Evolutionary conservation across 1,140 invertebrate species (phyloP).

Genomic region (Drosophila ironensis): DNA sequence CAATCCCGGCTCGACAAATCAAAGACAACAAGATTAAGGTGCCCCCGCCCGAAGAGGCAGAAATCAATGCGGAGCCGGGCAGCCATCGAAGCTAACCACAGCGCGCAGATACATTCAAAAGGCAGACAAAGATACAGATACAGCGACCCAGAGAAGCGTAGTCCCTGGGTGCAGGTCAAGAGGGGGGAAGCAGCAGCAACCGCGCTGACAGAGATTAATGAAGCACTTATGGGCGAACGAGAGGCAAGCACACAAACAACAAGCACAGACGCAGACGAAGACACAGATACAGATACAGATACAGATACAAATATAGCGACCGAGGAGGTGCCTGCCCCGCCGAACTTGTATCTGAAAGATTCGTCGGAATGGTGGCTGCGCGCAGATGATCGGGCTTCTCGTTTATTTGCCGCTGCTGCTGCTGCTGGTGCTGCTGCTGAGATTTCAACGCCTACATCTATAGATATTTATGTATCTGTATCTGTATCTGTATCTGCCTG

Average conservation of each 20-base stretch:
- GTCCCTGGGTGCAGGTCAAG: constrained; percentile 14
- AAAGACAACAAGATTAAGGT: constrained; percentile 56
- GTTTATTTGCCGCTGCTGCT: constrained; percentile 34
- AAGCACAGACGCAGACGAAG: background rate
- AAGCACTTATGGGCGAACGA: constrained; percentile 75
- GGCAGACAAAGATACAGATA: constrained; percentile 22
- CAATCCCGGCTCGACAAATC: constrained; percentile 24
- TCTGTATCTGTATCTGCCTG: constrained; percentile 11
- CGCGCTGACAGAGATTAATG: constrained; percentile 75
- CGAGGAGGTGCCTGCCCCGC: too few relatives aligned
- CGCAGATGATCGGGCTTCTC: constrained; percentile 38
- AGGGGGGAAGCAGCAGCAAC: constrained; percentile 1
- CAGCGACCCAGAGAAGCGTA: constrained; percentile 35
- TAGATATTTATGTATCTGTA: constrained; percentile 36
- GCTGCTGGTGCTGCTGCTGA: constrained; percentile 39
- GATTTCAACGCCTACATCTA: constrained; percentile 63
- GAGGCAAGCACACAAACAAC: constrained; percentile 26
- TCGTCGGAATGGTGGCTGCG: constrained; percentile 43
- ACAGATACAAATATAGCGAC: too few relatives aligned
- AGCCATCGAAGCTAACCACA: constrained; percentile 64
- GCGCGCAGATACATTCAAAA: constrained; percentile 6
- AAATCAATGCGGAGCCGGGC: constrained; percentile 43
- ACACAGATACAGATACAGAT: constrained; percentile 31
- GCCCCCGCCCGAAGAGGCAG: background rate
- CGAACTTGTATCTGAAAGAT: constrained; percentile 26